These are phyloP conservation scores for Drosophila lowei DNA, from an alignment of 1,140 invertebrate genomes.

Conservation along the genomic window DNA sequence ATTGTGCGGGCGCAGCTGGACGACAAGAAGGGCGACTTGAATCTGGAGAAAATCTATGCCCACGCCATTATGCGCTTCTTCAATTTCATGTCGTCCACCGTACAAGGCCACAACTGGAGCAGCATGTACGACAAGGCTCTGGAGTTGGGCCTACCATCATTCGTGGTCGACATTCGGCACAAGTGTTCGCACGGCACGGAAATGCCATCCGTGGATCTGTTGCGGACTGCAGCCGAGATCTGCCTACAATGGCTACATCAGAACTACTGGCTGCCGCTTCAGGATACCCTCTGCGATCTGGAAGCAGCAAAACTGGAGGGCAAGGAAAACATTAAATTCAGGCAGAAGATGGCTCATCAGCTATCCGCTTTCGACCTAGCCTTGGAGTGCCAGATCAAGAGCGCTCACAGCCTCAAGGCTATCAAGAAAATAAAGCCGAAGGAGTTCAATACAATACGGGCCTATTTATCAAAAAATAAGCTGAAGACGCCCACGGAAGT, in stretches of 20 bases:
- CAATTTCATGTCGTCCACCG: slow-evolving; percentile 82
- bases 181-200: slow-evolving; percentile 78
- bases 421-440: slow-evolving; percentile 58
- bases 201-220: slow-evolving; percentile 56
- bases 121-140: slow-evolving; percentile 78
- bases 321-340: slow-evolving; percentile 60
- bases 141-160: slow-evolving; percentile 70
- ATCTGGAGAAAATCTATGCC: slow-evolving; percentile 63
- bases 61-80: slow-evolving; percentile 75
- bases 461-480: slow-evolving; percentile 47
- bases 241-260: slow-evolving; percentile 71
- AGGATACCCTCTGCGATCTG: slow-evolving; percentile 55
- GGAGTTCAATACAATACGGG: slow-evolving; percentile 58
- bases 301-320: slow-evolving; percentile 49
- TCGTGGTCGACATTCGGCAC: slow-evolving; percentile 78
- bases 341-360: slow-evolving; percentile 36
- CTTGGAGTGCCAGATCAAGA: slow-evolving; percentile 63
- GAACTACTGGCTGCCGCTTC: slow-evolving; percentile 73
- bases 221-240: slow-evolving; percentile 55
- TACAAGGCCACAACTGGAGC: slow-evolving; percentile 62
- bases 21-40: slow-evolving; percentile 31
- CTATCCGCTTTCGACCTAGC: slow-evolving; percentile 66
- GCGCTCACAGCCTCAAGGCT: slow-evolving; percentile 59
- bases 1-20: slow-evolving; percentile 64
- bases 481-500: slow-evolving; percentile 39